Evolutionary conservation across 2,888 invertebrate genomes (phyloP).

Genomic region (Thereva nobilitata): DNA sequence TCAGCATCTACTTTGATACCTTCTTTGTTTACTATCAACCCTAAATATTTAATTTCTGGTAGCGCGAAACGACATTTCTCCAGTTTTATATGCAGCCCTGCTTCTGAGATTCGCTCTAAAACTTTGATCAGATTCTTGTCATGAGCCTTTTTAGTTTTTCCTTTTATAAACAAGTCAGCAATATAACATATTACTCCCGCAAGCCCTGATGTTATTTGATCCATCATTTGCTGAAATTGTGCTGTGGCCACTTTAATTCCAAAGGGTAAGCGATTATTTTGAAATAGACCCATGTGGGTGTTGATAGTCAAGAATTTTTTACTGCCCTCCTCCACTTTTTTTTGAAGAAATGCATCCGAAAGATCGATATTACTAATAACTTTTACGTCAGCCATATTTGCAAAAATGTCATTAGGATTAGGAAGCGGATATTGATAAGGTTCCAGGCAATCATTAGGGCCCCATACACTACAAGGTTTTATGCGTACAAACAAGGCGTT

Average conservation of each 20-base stretch:
- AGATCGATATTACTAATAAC: too few species aligned
- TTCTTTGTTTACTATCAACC: slow-evolving; percentile 37
- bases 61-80: slow-evolving; percentile 41
- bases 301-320: too few species aligned
- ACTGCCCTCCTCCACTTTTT: too few species aligned
- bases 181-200: slow-evolving; percentile 37
- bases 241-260: slow-evolving; percentile 40
- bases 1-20: slow-evolving; percentile 42
- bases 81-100: slow-evolving; percentile 38
- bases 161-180: slow-evolving; percentile 1
- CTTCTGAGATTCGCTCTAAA: slow-evolving; percentile 36
- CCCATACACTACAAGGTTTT: too few species aligned
- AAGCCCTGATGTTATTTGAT: too few species aligned
- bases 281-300: too few species aligned
- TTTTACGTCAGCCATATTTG: too few species aligned
- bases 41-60: slow-evolving; percentile 38
- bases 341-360: too few species aligned
- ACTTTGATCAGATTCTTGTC: slow-evolving; percentile 28
- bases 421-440: too few species aligned
- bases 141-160: slow-evolving; percentile 29
- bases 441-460: too few species aligned
- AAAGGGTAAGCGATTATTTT: slow-evolving; percentile 39
- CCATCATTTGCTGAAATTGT: slow-evolving; percentile 43
- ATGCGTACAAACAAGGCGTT: too few species aligned
- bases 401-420: too few species aligned